Base-by-base conservation (phyloP, 2,888 invertebrate genomes). In the Ceramica pisi region DNA sequence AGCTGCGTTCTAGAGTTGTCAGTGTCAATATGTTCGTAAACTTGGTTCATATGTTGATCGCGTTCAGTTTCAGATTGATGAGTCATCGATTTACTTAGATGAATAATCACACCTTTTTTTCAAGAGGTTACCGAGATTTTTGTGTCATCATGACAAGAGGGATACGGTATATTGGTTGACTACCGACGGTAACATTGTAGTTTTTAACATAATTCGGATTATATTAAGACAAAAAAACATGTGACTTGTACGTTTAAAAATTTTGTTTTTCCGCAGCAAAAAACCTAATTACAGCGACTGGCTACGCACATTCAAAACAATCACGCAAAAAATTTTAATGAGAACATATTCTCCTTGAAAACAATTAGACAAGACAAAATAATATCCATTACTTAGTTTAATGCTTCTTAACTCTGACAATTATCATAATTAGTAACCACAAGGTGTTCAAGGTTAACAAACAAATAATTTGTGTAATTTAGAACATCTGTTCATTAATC, bases 371-470 rank as follows among this genome's bases (percentile, higher is more conserved):
- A 53, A 63, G 38, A 50, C 21, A 64, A 62, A 75, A 75, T 62
- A 72, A 59, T 56, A 61, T 67, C n/a, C 26, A 53, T 65, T 71
- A 55, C 59, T 60, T 78, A 60, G 38, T 65, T 56, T 46, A 57
- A 67, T 55, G 50, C 57, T 68, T 63, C 60, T 64, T 67, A 70
- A 66, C 57, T 55, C 31, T 56, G 48, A 51, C 48, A 82, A 70
- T 83, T 75, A 80, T 67, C 67, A 75, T 75, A 83, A 83, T 80
- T 72, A 56, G 75, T 68, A 48, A 60, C 26, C 46, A 31, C 16
- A 48, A 64, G 51, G 68, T 71, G 31, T 51, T 69, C 78, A 84
- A 82, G 84, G 84, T 59, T 35, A 38, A 57, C 53, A 61, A 74
- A 73, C 57, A 62, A 66, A 70, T 55, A 14, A 53, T 67, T 69